Conservation (phyloP, 2,888 invertebrate species). For the Caenorhabditis uteleia region DNA sequence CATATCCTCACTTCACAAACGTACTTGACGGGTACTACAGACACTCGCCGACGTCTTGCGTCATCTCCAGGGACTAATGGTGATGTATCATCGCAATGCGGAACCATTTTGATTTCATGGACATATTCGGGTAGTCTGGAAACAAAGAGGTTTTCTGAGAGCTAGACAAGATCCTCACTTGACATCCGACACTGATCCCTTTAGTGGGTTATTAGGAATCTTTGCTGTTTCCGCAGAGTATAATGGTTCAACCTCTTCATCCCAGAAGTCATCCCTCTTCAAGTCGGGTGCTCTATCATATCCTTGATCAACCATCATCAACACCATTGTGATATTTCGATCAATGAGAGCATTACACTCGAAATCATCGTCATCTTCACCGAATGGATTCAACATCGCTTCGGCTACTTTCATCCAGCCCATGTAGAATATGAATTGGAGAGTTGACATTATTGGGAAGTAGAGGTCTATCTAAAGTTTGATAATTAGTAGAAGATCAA, state of each 20-base stretch:
- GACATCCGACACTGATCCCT: slow-evolving; percentile 48
- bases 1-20: not conserved
- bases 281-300: slow-evolving; percentile 62
- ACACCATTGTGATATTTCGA: slow-evolving; percentile 61
- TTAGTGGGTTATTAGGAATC: slow-evolving; percentile 44
- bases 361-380: slow-evolving; percentile 60
- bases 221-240: slow-evolving; percentile 52
- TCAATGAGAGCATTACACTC: slow-evolving; percentile 60
- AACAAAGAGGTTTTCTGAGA: not conserved
- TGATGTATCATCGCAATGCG: slow-evolving; percentile 41
- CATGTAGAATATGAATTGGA: slow-evolving; percentile 67
- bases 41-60: slow-evolving; percentile 32
- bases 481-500: too few species aligned
- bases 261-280: slow-evolving; percentile 65
- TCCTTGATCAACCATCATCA: slow-evolving; percentile 66
- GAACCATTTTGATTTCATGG: slow-evolving; percentile 55
- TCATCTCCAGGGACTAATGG: slow-evolving; percentile 35
- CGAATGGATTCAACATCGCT: slow-evolving; percentile 60
- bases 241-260: slow-evolving; percentile 55
- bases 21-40: slow-evolving; percentile 50
- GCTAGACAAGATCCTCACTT: slow-evolving; percentile 18
- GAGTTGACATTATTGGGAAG: slow-evolving; percentile 66
- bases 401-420: slow-evolving; percentile 68
- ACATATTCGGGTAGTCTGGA: slow-evolving; percentile 52
- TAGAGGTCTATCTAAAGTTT: slow-evolving; percentile 57